Percentiles rank a stretch among this genome's conserved stretches.
Evolutionary conservation across 2,797 vertebrate genomes (phyloP).

Genomic region (Pempheris klunzingeri): DNA sequence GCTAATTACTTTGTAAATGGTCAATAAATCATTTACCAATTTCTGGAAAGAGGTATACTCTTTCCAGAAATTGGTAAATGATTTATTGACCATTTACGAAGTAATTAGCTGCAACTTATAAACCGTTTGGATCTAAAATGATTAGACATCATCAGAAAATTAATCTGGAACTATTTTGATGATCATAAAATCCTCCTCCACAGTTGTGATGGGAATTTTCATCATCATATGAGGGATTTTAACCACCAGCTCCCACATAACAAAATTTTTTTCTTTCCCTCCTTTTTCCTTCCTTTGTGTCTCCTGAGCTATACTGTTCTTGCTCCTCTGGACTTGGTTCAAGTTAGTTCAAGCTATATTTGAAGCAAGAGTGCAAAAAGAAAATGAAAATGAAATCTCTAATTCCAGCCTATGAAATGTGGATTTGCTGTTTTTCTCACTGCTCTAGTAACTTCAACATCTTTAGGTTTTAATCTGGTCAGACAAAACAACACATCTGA

Average conservation of each 20-base stretch:
- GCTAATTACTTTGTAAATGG: no score
- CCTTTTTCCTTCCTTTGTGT: no score
- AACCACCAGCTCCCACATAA: no score
- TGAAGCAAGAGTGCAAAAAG: background rate
- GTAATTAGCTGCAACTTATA: no score
- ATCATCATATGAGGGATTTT: no score
- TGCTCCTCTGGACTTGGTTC: no score
- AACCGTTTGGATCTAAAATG: no score
- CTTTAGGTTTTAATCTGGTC: background rate
- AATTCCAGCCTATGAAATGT: background rate
- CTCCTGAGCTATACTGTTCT: no score
- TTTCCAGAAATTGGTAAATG: background rate
- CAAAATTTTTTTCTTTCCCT: no score
- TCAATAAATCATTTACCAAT: background rate
- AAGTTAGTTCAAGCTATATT: background rate
- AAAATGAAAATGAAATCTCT: no score
- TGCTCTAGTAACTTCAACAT: background rate
- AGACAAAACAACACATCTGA: background rate
- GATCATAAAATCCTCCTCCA: no score
- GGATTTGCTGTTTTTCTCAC: background rate
- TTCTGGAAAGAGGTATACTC: background rate
- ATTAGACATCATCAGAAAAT: background rate
- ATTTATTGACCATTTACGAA: background rate
- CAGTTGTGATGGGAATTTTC: no score
- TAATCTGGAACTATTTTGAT: background rate